Percentiles rank a stretch among this genome's conserved stretches.
These are phyloP conservation scores for Dromaius novaehollandiae DNA, from an alignment of 2,113 vertebrate species.

Conservation along the genomic window DNA sequence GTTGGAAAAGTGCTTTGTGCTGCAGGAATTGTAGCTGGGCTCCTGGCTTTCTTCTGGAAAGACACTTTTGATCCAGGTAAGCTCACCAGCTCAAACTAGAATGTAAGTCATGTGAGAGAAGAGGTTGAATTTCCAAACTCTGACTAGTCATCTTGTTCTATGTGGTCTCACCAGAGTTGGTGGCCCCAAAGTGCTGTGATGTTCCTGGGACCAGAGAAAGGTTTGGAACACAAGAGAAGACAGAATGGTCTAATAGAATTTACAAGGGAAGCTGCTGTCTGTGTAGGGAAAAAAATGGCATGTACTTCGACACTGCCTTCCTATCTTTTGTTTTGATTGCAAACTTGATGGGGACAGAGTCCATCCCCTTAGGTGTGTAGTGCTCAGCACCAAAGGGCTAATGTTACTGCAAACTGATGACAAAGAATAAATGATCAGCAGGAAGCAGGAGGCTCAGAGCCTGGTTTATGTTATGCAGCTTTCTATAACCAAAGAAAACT, in stretches of 20 bases:
- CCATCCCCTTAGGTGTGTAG: not conserved
- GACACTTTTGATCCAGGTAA: constrained; percentile 77
- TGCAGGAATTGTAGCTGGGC: not conserved
- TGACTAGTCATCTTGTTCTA: not conserved
- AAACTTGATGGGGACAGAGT: not conserved
- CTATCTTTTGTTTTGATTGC: not conserved
- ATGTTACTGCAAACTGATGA: not conserved
- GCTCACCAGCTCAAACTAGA: not conserved
- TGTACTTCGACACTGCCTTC: not conserved
- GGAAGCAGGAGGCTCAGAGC: not conserved
- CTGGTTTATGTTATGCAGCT: not conserved
- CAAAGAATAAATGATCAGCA: not conserved
- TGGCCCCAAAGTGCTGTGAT: not conserved
- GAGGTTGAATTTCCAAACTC: not conserved
- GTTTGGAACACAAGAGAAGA: not conserved
- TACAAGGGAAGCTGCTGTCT: not conserved
- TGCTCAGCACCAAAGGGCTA: not conserved
- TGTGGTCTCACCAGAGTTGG: rapidly evolving
- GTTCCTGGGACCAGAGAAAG: not conserved
- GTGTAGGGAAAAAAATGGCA: rapidly evolving
- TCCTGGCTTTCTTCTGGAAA: constrained; percentile 65
- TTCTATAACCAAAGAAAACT: not conserved
- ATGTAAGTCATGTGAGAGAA: not conserved
- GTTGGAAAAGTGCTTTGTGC: constrained; percentile 18
- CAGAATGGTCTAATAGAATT: not conserved